These are phyloP conservation scores for Macaria liturata DNA, from an alignment of 2,888 invertebrate species.

Conservation along the genomic window DNA sequence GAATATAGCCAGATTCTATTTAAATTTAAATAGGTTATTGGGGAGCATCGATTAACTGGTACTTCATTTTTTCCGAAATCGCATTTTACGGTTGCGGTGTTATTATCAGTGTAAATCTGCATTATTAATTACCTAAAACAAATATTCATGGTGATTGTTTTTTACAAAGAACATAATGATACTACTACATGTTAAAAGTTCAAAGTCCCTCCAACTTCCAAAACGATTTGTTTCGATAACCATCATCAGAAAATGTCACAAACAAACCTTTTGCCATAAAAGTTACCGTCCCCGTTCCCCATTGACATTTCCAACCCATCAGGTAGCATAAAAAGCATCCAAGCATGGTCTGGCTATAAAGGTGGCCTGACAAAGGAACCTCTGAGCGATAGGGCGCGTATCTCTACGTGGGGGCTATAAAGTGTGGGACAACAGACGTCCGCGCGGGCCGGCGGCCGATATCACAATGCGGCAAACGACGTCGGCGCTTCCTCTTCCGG, in stretches of 20 bases:
- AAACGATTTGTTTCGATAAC: background rate
- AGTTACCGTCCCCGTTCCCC: conserved; percentile 28
- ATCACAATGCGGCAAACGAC: conserved; percentile 83
- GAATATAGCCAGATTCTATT: too few relatives aligned
- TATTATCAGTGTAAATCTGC: too few relatives aligned
- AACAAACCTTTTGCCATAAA: conserved; percentile 19
- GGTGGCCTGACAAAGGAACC: conserved; percentile 70
- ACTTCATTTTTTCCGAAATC: too few relatives aligned
- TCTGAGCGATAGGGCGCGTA: conserved; percentile 60
- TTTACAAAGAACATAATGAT: too few relatives aligned
- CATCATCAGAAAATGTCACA: conserved; percentile 16
- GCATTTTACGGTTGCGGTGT: too few relatives aligned
- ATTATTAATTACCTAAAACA: too few relatives aligned
- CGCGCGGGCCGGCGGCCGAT: conserved; percentile 75
- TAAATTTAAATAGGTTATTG: too few relatives aligned
- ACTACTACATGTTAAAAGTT: too few relatives aligned
- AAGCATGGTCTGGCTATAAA: conserved; percentile 59
- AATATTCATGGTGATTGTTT: too few relatives aligned
- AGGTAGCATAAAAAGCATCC: conserved; percentile 35
- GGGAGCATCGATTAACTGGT: too few relatives aligned
- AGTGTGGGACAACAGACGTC: conserved; percentile 76
- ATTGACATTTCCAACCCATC: conserved; percentile 35
- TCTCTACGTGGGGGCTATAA: conserved; percentile 72
- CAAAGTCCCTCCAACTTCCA: too few relatives aligned
- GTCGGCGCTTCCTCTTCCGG: conserved; percentile 80